phyloP scores from a whole-genome alignment of 1,140 invertebrate species.

The Drosophila parvula region DNA sequence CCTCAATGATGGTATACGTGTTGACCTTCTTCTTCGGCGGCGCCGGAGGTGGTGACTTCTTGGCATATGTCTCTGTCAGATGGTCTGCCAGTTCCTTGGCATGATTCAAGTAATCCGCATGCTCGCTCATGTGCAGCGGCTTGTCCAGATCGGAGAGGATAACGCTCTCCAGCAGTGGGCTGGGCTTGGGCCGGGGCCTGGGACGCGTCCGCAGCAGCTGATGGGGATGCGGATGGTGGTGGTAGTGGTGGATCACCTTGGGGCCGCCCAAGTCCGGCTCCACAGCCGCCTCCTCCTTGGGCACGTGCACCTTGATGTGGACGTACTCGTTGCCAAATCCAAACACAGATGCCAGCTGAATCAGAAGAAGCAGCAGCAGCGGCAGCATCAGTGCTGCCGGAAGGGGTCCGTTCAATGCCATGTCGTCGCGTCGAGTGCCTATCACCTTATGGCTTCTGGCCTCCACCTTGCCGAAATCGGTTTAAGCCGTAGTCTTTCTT shows the following conservation, averaged over 20 bases:
- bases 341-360: conserved; percentile 2
- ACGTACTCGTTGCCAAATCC: conserved; percentile 76
- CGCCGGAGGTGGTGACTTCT: conserved; percentile 33
- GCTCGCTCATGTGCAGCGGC: conserved; percentile 70
- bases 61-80: conserved; percentile 55
- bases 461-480: conserved; percentile 74
- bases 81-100: conserved; percentile 71
- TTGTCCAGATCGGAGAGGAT: conserved; percentile 73
- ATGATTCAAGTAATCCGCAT: conserved; percentile 74
- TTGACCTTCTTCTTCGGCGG: conserved; percentile 71
- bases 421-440: conserved; percentile 37
- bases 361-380: conserved; percentile 6
- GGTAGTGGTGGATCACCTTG: conserved; percentile 75
- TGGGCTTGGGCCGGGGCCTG: conserved; percentile 46
- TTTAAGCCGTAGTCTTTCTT: conserved; percentile 77
- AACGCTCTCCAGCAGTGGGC: conserved; percentile 67
- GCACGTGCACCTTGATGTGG: conserved; percentile 79
- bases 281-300: conserved; percentile 55
- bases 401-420: conserved; percentile 2
- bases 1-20: conserved; percentile 75
- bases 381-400: neutral
- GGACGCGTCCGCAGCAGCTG: conserved; percentile 14
- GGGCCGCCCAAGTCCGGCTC: conserved; percentile 39
- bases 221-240: conserved; percentile 65
- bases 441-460: conserved; percentile 53